These are phyloP conservation scores for Encarsia formosa DNA, from an alignment of 2,888 invertebrate species.

Conservation along the genomic window DNA sequence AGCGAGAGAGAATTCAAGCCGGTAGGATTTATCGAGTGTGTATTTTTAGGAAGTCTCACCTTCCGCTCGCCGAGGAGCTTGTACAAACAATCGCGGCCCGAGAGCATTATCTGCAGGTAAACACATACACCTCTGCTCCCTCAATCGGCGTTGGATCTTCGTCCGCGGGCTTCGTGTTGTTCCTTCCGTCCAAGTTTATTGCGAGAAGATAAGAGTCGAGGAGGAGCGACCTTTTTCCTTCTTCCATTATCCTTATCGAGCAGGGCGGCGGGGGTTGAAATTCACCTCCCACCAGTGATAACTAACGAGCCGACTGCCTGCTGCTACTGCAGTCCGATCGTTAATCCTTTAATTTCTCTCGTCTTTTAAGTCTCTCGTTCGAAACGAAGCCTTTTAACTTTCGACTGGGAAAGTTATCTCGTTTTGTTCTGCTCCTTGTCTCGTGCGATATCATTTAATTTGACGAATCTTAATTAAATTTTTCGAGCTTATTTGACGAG, in stretches of 20 bases:
- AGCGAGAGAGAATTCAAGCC: too few species aligned
- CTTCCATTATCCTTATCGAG: background rate
- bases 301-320: constrained; percentile 37
- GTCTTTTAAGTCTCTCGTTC: background rate
- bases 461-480: background rate
- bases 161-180: constrained; percentile 37
- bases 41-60: too few species aligned
- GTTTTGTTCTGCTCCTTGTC: background rate
- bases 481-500: too few species aligned
- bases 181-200: constrained; percentile 46
- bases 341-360: constrained; percentile 17
- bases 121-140: background rate
- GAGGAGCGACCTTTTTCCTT: constrained; percentile 17
- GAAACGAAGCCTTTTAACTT: background rate
- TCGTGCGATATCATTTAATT: background rate
- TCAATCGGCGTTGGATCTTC: background rate
- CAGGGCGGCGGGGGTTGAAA: constrained; percentile 3
- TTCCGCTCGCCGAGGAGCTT: too few species aligned
- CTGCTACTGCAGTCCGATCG: constrained; percentile 7
- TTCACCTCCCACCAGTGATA: constrained; percentile 40
- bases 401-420: background rate
- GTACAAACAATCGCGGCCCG: constrained; percentile 34
- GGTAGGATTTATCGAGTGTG: too few species aligned
- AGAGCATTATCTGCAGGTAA: background rate
- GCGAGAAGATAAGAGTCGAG: constrained; percentile 44